Evolutionary conservation across 2,797 vertebrate species (phyloP).

Genomic region (Cuculus canorus): DNA sequence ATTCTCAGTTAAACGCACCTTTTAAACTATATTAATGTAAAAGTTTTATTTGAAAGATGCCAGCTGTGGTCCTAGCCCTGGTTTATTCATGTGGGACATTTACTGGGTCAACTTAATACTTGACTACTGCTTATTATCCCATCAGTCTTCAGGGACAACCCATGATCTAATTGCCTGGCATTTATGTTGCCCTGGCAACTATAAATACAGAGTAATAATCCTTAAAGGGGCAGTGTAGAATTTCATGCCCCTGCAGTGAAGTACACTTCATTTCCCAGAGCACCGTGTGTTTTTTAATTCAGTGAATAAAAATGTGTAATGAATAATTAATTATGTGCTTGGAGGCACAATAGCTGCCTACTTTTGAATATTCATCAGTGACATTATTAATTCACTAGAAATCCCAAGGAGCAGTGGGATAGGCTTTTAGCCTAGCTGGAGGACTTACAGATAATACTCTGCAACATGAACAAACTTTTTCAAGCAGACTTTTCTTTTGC

Average conservation of each 20-base stretch:
- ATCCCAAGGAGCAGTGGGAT: conserved; percentile 80
- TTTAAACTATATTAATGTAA: conserved; percentile 75
- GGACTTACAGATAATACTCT: conserved; percentile 81
- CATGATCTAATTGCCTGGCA: conserved; percentile 87
- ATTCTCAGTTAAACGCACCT: conserved; percentile 74
- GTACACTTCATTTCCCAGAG: conserved; percentile 85
- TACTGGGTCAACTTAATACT: conserved; percentile 88
- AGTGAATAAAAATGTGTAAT: conserved; percentile 88
- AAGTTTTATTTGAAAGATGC: conserved; percentile 84
- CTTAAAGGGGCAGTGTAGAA: conserved; percentile 86
- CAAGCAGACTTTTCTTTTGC: conserved; percentile 74
- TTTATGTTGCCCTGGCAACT: conserved; percentile 88
- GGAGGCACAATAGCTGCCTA: conserved; percentile 87
- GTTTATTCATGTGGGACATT: conserved; percentile 86
- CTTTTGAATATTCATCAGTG: conserved; percentile 88
- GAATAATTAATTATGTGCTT: conserved; percentile 89
- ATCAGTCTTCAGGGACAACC: conserved; percentile 86
- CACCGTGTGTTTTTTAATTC: conserved; percentile 88
- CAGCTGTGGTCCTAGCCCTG: conserved; percentile 83
- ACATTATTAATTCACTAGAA: conserved; percentile 88
- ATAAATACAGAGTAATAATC: conserved; percentile 85
- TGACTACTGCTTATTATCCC: conserved; percentile 89
- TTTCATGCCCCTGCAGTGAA: conserved; percentile 83
- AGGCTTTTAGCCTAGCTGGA: conserved; percentile 83
- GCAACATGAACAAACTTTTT: conserved; percentile 75